Evolutionary conservation across 2,113 vertebrate species (phyloP).

Genomic region (Chelonoidis abingdonii): DNA sequence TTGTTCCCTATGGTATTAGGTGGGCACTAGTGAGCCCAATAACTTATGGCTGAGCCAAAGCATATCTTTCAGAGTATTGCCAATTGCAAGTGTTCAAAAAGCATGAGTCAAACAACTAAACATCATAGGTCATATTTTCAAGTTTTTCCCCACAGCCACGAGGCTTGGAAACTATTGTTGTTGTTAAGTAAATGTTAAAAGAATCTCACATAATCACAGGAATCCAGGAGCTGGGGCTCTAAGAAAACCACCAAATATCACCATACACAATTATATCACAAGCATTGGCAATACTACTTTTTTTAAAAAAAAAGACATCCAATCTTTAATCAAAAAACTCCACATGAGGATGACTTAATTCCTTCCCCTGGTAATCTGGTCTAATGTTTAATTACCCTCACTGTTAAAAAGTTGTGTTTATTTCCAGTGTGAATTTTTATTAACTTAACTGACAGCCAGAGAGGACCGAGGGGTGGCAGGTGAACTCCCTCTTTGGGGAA

Average conservation of each 20-base stretch:
- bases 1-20: neutral
- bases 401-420: neutral
- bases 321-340: neutral
- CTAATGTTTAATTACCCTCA: neutral
- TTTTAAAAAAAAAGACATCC: neutral
- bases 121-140: neutral
- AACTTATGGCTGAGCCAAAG: neutral
- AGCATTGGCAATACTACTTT: neutral
- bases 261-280: neutral
- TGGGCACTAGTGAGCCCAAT: neutral
- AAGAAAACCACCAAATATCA: neutral
- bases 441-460: neutral
- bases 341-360: neutral
- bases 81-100: neutral
- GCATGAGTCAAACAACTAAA: neutral
- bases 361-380: neutral
- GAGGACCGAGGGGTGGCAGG: rapidly evolving
- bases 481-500: too few species aligned
- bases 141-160: neutral
- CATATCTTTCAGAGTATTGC: neutral
- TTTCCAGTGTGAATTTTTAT: neutral
- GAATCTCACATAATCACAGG: neutral
- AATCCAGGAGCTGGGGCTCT: neutral
- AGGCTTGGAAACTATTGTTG: neutral
- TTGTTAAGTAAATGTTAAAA: neutral